These are phyloP conservation scores for Melanophora roralis DNA, from an alignment of 2,888 invertebrate genomes.

Conservation along the genomic window DNA sequence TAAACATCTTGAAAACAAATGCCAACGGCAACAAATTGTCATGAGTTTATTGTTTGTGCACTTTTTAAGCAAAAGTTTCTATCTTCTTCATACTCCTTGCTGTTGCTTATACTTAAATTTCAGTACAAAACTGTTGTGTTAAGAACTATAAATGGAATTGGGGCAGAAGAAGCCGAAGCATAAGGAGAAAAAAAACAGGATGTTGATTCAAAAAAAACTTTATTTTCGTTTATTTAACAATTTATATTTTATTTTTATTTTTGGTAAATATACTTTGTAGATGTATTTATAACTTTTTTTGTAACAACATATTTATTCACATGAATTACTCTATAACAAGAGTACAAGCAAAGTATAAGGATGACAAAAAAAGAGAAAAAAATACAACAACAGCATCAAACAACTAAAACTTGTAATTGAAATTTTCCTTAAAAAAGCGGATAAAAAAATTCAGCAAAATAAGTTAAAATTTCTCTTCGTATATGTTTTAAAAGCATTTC, in stretches of 20 bases:
- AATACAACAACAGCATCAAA: slow-evolving; percentile 10
- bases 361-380: slow-evolving; percentile 21
- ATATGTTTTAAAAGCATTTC: no score
- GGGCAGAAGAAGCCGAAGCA: slow-evolving; percentile 18
- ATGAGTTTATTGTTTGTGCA: slow-evolving; percentile 12
- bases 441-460: no score
- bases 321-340: slow-evolving; percentile 56
- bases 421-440: slow-evolving; percentile 39
- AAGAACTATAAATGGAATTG: slow-evolving; percentile 37
- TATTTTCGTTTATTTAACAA: slow-evolving; percentile 58
- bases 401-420: slow-evolving; percentile 53
- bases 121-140: not conserved
- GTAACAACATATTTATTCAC: slow-evolving; percentile 47
- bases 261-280: not conserved
- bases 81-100: not conserved
- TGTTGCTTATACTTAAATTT: not conserved
- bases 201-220: slow-evolving; percentile 52
- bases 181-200: slow-evolving; percentile 10
- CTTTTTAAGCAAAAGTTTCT: not conserved
- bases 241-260: slow-evolving; percentile 14
- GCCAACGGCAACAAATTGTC: slow-evolving; percentile 52
- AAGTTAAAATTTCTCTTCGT: no score
- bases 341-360: not conserved
- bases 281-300: not conserved
- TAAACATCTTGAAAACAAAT: slow-evolving; percentile 15